Percentiles rank a stretch among this genome's conserved stretches.
Conservation (phyloP, 2,888 invertebrate genomes). For the Melanchra persicariae region DNA sequence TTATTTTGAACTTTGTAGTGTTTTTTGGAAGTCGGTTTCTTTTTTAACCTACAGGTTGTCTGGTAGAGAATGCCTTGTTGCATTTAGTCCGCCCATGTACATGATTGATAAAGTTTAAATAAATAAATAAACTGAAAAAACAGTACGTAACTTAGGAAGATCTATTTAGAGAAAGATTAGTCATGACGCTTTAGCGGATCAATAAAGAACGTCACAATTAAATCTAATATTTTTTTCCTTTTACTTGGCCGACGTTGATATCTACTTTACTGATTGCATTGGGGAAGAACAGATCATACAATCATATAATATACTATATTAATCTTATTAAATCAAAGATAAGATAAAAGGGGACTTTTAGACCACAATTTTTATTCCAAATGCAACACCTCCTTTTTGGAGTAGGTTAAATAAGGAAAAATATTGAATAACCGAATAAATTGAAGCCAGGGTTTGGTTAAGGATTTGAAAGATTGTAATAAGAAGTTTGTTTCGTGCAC, state of each 20-base stretch:
- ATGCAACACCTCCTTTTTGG: neutral
- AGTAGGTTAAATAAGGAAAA: neutral
- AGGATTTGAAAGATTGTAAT: no score
- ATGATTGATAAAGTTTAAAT: no score
- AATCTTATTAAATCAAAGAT: neutral
- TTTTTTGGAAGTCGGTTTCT: no score
- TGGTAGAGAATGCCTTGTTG: no score
- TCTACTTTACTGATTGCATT: neutral
- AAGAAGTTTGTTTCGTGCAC: no score
- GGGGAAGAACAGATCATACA: neutral
- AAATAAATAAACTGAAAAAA: neutral
- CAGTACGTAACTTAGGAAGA: no score
- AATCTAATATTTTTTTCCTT: neutral
- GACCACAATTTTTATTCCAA: neutral
- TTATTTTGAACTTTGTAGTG: no score
- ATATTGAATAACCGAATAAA: neutral
- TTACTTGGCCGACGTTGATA: neutral
- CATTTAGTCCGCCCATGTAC: no score
- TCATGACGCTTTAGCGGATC: no score
- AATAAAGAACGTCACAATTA: neutral
- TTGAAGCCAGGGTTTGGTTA: no score
- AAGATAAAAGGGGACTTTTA: neutral
- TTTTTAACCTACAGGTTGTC: no score
- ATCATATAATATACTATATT: neutral
- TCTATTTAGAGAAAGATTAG: no score